phyloP scores from a whole-genome alignment of 2,888 invertebrate genomes.

The Macroteleia sp. region DNA sequence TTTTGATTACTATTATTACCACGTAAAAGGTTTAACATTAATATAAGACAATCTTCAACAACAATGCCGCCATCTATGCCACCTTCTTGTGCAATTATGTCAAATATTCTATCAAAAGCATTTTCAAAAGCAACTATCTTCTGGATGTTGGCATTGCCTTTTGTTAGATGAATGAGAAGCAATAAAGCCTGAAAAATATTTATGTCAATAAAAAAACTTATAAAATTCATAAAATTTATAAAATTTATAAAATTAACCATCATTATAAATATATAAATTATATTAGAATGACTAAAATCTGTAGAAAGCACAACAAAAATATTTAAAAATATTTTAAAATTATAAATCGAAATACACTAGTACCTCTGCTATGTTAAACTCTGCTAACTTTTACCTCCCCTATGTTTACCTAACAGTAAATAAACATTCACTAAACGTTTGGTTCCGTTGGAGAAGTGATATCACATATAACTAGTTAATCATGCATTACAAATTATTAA shows the following conservation, averaged over 20 bases:
- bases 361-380: too few relatives aligned
- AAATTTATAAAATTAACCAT: conserved; percentile 6
- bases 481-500: too few relatives aligned
- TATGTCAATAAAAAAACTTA: neutral
- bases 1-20: conserved; percentile 99
- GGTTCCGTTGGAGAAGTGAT: too few relatives aligned
- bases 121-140: conserved; percentile 99
- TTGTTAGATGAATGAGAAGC: conserved; percentile 95
- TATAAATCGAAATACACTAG: too few relatives aligned
- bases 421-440: too few relatives aligned
- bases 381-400: too few relatives aligned
- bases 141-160: conserved; percentile 98
- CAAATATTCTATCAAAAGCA: conserved; percentile 97
- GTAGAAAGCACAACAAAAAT: too few relatives aligned
- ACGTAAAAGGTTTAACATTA: conserved; percentile 96
- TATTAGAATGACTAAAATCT: too few relatives aligned
- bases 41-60: conserved; percentile 97
- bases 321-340: too few relatives aligned
- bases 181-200: conserved; percentile 87
- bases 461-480: too few relatives aligned
- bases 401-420: too few relatives aligned
- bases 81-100: conserved; percentile 96
- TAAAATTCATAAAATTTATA: neutral
- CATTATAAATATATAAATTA: too few relatives aligned
- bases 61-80: conserved; percentile 98